Evolutionary conservation across 2,888 invertebrate species (phyloP), one percentile per base, ranked within the genome.

Genomic region (Acanthosepion pharaonis): DNA sequence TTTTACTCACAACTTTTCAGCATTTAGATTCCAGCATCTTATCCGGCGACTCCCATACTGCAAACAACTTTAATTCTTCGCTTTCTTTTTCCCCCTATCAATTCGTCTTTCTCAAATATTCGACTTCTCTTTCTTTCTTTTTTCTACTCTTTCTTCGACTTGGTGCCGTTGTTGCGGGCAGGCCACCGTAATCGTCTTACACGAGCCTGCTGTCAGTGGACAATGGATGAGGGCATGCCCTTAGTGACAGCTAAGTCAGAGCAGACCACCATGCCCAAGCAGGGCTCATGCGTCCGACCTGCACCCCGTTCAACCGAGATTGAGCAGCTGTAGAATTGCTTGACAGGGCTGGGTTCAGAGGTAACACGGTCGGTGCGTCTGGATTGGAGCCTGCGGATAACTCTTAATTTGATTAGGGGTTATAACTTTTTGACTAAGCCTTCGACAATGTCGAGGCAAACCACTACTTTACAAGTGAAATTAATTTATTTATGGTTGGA

Each of bases 151-250:
- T n/a, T 78, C 59, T 55, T 55, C 55, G 1, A 20, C 55, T 59
- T 59, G 59, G 23, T 59, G 59, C 59, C n/a, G 78, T 78, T n/a
- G 78, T 23, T 78, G 78, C n/a, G 78, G 78, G n/a, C n/a, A 78
- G n/a, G n/a, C 78, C 78, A 78, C 78, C n/a, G n/a, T 78, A 78
- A 78, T 78, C 78, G 78, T 78, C 78, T 78, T 78, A 78, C 78
- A 78, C 78, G 78, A 78, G 78, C 78, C 78, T 78, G n/a, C 78
- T 78, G 78, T 78, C 78, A 78, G 78, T 78, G 78, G 78, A 78
- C 78, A 78, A 78, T 78, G n/a, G 78, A 78, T 78, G 78, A 78
- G 78, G 78, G 78, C 78, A 78, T 33, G 78, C 78, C 78, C 78
- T 78, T 78, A 78, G 78, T 78, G 78, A 78, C 78, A 78, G 78